Evolutionary conservation across 2,113 vertebrate genomes (phyloP), one percentile per base, ranked within the genome.

Genomic region (Cololabis saira): DNA sequence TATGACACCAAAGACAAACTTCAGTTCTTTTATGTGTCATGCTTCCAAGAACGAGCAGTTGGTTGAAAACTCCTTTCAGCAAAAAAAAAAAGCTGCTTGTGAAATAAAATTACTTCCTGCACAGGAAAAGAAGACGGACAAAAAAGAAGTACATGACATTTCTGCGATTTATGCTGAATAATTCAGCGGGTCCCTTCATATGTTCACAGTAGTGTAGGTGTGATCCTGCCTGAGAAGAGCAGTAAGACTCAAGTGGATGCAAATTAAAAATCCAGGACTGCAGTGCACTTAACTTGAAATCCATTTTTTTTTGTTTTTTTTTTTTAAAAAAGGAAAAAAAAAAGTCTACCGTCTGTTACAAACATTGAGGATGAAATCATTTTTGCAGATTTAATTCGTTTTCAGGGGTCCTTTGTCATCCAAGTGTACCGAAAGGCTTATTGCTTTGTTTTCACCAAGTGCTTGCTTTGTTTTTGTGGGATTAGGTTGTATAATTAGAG

Each of bases 401-500:
- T 3, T 15, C 16, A 27, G 3, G 59, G 15, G 24, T 67, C 42
- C 62, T 50, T 58, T 73, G 57, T 87, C 54, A 48, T n/a, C 15
- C 33, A 7, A 17, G 59, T 33, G 27, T 13, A 12, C 8, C 37
- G 41, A 30, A 21, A 19, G 67, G 17, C 53, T 51, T 74, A 18
- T 18, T 56, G 21, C 59, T 43, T 19, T 40, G 41, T 40, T 41
- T 49, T 44, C 17, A 6, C 18, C 21, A 52, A 41, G 44, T 15
- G 12, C 61, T 18, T 56, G 17, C 54, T 43, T 19, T 40, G 41
- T 81, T 7, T 75, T 54, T 71, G 71, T 59, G 63, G 79, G 85
- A 87, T 86, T 87, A 84, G 63, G 78, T 60, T 54, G 24, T 37
- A 73, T 76, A 86, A 87, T 87, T 81, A 81, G 62, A 87, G 78